These are phyloP conservation scores for Clarias fuscus DNA, from an alignment of 2,797 vertebrate genomes.

Conservation along the genomic window DNA sequence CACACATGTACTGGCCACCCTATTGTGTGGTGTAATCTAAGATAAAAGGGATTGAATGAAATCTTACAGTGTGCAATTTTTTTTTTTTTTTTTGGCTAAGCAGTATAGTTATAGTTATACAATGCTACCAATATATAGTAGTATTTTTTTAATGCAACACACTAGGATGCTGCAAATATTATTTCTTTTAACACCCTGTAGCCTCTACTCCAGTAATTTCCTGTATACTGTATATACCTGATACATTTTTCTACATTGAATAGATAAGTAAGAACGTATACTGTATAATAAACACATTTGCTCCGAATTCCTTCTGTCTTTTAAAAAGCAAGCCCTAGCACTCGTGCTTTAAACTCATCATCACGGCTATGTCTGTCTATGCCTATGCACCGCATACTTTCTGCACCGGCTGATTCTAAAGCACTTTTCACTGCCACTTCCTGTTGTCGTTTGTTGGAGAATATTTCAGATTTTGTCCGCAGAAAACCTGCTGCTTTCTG, in stretches of 20 bases:
- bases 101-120: not conserved
- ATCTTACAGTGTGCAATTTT: too few species aligned
- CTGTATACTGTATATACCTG: not conserved
- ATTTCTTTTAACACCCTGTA: not conserved
- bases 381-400: not conserved
- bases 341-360: not conserved
- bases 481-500: not conserved
- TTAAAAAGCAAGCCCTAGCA: not conserved
- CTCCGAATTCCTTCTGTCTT: not conserved
- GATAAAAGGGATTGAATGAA: too few species aligned
- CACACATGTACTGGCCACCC: too few species aligned
- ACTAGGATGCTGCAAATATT: not conserved
- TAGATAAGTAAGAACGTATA: not conserved
- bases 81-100: too few species aligned
- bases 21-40: too few species aligned
- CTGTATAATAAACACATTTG: not conserved
- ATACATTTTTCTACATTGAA: not conserved
- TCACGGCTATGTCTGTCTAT: not conserved
- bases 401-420: not conserved
- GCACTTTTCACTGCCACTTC: conserved; percentile 1
- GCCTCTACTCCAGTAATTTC: not conserved
- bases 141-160: not conserved
- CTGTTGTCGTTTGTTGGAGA: not conserved
- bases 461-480: not conserved
- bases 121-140: not conserved